phyloP scores from a whole-genome alignment of 2,113 vertebrate species.

The Gymnobelideus leadbeateri region DNA sequence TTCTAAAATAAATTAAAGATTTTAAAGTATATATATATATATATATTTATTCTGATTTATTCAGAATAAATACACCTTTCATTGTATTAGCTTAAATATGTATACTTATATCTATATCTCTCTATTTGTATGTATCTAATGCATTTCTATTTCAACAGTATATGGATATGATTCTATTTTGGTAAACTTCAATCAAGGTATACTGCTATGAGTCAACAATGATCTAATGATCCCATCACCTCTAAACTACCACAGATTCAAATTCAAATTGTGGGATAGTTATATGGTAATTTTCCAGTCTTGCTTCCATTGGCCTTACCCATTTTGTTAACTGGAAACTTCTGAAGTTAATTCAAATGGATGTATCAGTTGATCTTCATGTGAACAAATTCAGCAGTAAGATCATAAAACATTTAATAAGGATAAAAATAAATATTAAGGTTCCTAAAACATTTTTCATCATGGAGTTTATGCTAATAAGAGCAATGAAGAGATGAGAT shows the following conservation, averaged over 20 bases:
- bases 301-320: neutral
- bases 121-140: neutral
- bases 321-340: neutral
- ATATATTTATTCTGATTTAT: too few relatives aligned
- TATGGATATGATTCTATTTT: neutral
- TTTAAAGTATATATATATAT: neutral
- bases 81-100: neutral
- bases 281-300: neutral
- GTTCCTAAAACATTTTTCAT: neutral
- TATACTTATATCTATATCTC: too few relatives aligned
- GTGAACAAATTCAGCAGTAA: neutral
- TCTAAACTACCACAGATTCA: neutral
- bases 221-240: neutral
- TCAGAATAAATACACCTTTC: neutral
- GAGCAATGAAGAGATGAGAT: neutral
- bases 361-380: neutral
- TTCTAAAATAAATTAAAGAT: neutral
- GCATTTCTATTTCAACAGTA: neutral
- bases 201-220: neutral
- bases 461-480: neutral
- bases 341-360: conserved; percentile 5
- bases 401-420: neutral
- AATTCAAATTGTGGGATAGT: neutral
- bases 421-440: neutral
- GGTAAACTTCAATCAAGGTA: neutral